Evolutionary conservation across 2,797 vertebrate genomes (phyloP).

Genomic region (Scyliorhinus canicula): DNA sequence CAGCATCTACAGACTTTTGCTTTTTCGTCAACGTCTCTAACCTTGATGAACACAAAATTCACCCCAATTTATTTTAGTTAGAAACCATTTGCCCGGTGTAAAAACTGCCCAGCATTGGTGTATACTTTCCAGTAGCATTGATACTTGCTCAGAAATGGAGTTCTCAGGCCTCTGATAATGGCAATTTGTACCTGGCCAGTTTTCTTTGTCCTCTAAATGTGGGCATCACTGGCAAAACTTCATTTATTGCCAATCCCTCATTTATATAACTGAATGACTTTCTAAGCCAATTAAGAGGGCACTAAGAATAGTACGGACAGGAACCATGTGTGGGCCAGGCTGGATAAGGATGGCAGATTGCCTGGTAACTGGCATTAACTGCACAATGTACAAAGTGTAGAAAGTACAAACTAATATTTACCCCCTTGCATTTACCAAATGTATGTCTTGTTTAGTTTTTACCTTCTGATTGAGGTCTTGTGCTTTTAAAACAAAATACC

Average conservation of each 20-base stretch:
- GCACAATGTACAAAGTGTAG: not conserved
- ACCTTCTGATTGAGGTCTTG: not conserved
- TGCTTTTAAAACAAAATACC: not conserved
- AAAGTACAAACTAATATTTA: slow-evolving; percentile 37
- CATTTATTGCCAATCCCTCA: not conserved
- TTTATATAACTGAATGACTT: not conserved
- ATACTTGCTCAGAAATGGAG: not conserved
- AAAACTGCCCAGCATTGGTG: not conserved
- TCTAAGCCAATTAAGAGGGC: not conserved
- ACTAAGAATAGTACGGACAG: not conserved
- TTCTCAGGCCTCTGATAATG: not conserved
- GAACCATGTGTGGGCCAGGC: not conserved
- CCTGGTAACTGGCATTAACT: not conserved
- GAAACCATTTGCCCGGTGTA: not conserved
- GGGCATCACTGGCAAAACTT: not conserved
- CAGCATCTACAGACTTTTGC: no score
- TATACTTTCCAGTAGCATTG: not conserved
- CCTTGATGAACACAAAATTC: not conserved
- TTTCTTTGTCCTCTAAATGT: not conserved
- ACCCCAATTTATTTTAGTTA: not conserved
- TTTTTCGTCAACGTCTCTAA: no score
- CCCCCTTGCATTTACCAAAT: not conserved
- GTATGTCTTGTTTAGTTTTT: not conserved
- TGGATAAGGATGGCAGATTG: not conserved
- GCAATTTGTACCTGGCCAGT: not conserved